Conservation (phyloP, 1,140 invertebrate species). For the Macrosteles quadrilineatus region DNA sequence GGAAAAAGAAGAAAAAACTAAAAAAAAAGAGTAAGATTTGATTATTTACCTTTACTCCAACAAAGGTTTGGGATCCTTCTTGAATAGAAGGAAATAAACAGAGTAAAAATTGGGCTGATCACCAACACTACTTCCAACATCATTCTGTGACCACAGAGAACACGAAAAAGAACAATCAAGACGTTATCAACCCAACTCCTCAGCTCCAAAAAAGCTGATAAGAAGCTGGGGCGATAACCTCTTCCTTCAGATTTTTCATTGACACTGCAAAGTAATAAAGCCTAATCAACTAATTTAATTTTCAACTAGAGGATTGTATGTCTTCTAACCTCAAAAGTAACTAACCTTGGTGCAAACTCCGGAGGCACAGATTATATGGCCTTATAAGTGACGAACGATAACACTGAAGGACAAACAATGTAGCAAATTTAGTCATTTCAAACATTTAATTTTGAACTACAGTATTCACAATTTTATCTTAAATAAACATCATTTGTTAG, state of each 20-base stretch:
- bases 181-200: not conserved
- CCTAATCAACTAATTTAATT: conserved; percentile 14
- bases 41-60: conserved; percentile 4
- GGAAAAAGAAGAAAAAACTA: too few relatives aligned
- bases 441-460: too few relatives aligned
- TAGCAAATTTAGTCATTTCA: too few relatives aligned
- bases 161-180: not conserved
- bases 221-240: conserved; percentile 7
- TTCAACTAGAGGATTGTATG: not conserved
- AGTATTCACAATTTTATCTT: too few relatives aligned
- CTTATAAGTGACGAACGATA: too few relatives aligned
- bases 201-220: not conserved
- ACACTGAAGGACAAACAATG: too few relatives aligned
- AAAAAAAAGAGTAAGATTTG: too few relatives aligned
- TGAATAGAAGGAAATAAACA: conserved; percentile 13
- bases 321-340: too few relatives aligned
- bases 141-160: conserved; percentile 17
- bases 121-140: conserved; percentile 26
- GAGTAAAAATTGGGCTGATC: conserved; percentile 16
- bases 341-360: too few relatives aligned
- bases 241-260: conserved; percentile 8
- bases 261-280: not conserved
- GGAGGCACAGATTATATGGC: too few relatives aligned
- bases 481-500: too few relatives aligned
- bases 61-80: conserved; percentile 5